phyloP scores from a whole-genome alignment of 2,888 invertebrate species.

The Halictus ligatus region DNA sequence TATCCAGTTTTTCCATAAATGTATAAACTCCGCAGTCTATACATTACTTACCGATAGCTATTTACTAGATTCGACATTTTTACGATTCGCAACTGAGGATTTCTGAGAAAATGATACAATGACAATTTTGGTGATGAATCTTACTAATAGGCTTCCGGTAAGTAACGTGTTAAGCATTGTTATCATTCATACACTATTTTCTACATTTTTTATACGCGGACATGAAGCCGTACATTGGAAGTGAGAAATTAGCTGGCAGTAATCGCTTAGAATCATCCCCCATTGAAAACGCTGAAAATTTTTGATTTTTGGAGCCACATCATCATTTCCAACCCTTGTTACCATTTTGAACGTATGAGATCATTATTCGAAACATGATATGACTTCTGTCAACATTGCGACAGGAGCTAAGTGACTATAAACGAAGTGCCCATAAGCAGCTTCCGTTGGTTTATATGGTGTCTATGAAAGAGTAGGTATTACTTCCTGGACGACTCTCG shows the following conservation, averaged over 20 bases:
- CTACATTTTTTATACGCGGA: neutral
- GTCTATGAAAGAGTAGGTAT: neutral
- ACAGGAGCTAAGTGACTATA: neutral
- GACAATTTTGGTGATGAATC: no score
- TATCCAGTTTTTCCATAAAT: no score
- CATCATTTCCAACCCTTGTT: neutral
- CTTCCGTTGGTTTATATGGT: neutral
- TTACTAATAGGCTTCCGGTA: no score
- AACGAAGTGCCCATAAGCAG: neutral
- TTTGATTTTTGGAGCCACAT: neutral
- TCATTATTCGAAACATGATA: neutral
- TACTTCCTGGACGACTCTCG: slow-evolving; percentile 3
- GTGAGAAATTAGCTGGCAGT: no score
- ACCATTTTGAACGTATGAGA: neutral
- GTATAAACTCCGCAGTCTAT: no score
- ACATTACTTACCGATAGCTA: no score
- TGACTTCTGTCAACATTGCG: neutral
- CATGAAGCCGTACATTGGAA: no score
- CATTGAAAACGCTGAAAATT: neutral
- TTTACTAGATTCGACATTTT: no score
- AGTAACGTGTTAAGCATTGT: no score
- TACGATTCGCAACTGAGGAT: no score
- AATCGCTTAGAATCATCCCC: no score
- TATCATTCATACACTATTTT: neutral
- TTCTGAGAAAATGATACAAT: no score